phyloP scores from a whole-genome alignment of 2,888 invertebrate species.

The Myathropa florea region DNA sequence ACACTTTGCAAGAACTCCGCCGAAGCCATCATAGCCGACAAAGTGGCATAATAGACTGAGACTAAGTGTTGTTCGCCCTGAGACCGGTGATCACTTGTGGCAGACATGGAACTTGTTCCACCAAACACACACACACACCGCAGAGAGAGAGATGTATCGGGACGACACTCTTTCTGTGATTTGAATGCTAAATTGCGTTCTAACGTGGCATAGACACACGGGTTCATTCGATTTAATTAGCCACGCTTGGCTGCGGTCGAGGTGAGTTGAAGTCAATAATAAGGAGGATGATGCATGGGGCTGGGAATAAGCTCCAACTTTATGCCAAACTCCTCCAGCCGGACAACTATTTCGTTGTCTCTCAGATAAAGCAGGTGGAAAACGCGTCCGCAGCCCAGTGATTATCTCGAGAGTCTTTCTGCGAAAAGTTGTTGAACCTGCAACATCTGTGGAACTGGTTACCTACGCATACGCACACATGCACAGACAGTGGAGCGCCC shows the following conservation, averaged over 20 bases:
- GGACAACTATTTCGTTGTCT: conserved; percentile 26
- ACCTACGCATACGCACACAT: conserved; percentile 6
- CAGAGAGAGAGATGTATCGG: conserved; percentile 28
- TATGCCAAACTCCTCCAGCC: background rate
- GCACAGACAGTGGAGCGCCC: background rate
- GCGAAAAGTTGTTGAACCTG: conserved; percentile 62
- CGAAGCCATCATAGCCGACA: conserved; percentile 8
- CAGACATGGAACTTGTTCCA: conserved; percentile 27
- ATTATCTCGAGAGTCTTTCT: background rate
- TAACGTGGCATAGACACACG: conserved; percentile 47
- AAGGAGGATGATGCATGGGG: conserved; percentile 34
- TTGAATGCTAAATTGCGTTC: conserved; percentile 50
- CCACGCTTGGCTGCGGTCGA: too few relatives aligned
- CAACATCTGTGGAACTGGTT: conserved; percentile 43
- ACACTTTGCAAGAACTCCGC: conserved; percentile 11
- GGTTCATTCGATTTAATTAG: conserved; percentile 60
- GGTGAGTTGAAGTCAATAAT: conserved; percentile 23
- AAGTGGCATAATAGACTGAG: conserved; percentile 33
- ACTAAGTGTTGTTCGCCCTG: background rate
- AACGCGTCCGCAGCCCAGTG: conserved; percentile 14
- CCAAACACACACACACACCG: background rate
- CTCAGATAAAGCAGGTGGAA: background rate
- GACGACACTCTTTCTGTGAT: conserved; percentile 49
- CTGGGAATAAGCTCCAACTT: background rate
- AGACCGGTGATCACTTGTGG: conserved; percentile 2